Percentiles rank a stretch among this genome's conserved stretches.
phyloP scores from a whole-genome alignment of 2,888 invertebrate species.

The Psococerastis gibbosa region DNA sequence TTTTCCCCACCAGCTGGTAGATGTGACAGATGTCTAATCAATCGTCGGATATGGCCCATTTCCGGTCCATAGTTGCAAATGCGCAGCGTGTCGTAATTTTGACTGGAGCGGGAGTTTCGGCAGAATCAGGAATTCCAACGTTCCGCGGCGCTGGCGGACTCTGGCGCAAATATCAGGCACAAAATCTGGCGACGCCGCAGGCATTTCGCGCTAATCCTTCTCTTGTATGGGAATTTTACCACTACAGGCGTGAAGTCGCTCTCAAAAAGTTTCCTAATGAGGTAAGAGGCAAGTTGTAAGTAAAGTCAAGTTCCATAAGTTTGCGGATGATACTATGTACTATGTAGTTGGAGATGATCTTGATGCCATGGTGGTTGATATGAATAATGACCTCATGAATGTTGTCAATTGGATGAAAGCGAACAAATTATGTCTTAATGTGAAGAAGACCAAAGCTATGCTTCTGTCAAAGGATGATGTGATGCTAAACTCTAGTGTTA shows the following conservation, averaged over 20 bases:
- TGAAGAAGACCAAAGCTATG: too few species aligned
- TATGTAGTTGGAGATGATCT: too few species aligned
- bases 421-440: too few species aligned
- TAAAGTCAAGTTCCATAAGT: too few species aligned
- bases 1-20: too few species aligned
- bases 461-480: too few species aligned
- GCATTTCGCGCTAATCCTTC: conserved; percentile 55
- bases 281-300: conserved; percentile 34
- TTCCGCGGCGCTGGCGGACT: conserved; percentile 65
- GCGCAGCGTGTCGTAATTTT: conserved; percentile 47
- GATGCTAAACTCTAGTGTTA: too few species aligned
- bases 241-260: conserved; percentile 63
- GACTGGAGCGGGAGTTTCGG: conserved; percentile 63
- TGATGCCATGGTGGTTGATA: too few species aligned
- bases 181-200: conserved; percentile 44
- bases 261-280: conserved; percentile 48
- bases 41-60: conserved; percentile 27
- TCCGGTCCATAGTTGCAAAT: conserved; percentile 35
- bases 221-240: conserved; percentile 82
- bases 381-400: too few species aligned
- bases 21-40: conserved; percentile 16
- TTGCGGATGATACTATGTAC: too few species aligned
- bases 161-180: conserved; percentile 58
- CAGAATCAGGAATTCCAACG: conserved; percentile 73
- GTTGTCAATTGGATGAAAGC: too few species aligned